A percentile compares a stretch with the other conserved stretches of the same genome.
phyloP scores from a whole-genome alignment of 1,140 invertebrate species.

The Trichoplusia ni region DNA sequence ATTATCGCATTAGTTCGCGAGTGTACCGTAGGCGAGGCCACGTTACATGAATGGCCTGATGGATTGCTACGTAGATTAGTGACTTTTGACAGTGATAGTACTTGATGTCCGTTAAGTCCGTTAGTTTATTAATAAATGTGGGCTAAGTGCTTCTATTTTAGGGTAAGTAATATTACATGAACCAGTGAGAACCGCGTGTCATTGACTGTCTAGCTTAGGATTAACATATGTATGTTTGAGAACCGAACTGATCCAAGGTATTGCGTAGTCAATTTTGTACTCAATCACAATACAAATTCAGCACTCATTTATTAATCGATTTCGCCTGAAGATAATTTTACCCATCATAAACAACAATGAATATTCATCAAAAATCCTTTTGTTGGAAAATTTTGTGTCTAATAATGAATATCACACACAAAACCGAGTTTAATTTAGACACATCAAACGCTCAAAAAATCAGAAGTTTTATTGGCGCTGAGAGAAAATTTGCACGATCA shows the following conservation, averaged over 20 bases:
- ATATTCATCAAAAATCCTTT: slow-evolving; percentile 28
- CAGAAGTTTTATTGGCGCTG: slow-evolving; percentile 62
- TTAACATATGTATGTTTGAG: too few relatives aligned
- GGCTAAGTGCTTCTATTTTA: too few relatives aligned
- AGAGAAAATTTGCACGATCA: slow-evolving; percentile 60
- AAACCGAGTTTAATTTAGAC: slow-evolving; percentile 56
- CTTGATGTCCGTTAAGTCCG: slow-evolving; percentile 22
- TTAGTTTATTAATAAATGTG: too few relatives aligned
- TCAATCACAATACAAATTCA: too few relatives aligned
- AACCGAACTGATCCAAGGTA: too few relatives aligned
- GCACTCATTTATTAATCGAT: too few relatives aligned
- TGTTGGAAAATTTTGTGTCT: slow-evolving; percentile 6
- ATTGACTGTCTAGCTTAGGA: too few relatives aligned
- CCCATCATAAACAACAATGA: slow-evolving; percentile 10
- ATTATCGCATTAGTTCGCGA: slow-evolving; percentile 75
- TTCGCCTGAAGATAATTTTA: too few relatives aligned
- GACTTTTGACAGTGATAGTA: slow-evolving; percentile 30
- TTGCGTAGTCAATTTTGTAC: too few relatives aligned
- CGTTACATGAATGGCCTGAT: slow-evolving; percentile 37
- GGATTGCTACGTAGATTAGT: slow-evolving; percentile 33
- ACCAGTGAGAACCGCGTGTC: too few relatives aligned
- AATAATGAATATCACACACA: slow-evolving; percentile 38
- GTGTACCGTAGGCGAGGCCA: slow-evolving; percentile 38
- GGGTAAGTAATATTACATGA: too few relatives aligned
- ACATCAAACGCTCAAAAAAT: slow-evolving; percentile 72